These are phyloP conservation scores for Chelonia mydas DNA, from an alignment of 2,797 vertebrate genomes.

Conservation along the genomic window DNA sequence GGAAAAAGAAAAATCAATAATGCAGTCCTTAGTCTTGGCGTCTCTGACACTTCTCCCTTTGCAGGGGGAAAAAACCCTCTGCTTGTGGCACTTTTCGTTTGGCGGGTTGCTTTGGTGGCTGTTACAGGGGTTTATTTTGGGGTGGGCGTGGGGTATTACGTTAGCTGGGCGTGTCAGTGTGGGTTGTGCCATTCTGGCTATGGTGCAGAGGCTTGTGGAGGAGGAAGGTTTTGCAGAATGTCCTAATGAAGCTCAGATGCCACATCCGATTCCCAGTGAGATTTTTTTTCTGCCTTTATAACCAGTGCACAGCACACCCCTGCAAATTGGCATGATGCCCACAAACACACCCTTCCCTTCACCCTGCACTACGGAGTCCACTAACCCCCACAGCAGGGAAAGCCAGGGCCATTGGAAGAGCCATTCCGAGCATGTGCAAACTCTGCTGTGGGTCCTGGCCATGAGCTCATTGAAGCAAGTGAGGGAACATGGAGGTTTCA, in stretches of 20 bases:
- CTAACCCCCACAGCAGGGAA: neutral
- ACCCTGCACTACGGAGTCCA: neutral
- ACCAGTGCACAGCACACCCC: neutral
- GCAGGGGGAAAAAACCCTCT: neutral
- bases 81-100: neutral
- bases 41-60: neutral
- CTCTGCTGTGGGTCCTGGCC: neutral
- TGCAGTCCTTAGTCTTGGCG: neutral
- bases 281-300: neutral
- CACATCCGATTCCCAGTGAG: neutral
- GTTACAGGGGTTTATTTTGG: neutral
- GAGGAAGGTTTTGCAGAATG: neutral
- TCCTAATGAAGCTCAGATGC: neutral
- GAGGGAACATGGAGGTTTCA: neutral
- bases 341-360: neutral
- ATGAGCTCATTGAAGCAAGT: neutral
- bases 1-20: neutral
- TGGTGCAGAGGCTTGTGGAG: neutral
- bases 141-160: neutral
- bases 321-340: no score
- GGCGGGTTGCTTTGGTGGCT: neutral
- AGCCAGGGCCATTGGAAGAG: neutral
- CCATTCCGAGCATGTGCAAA: neutral
- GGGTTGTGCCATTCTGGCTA: neutral
- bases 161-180: neutral